phyloP scores from a whole-genome alignment of 92 coral and sea anemone species.

The Bergia sp. region DNA sequence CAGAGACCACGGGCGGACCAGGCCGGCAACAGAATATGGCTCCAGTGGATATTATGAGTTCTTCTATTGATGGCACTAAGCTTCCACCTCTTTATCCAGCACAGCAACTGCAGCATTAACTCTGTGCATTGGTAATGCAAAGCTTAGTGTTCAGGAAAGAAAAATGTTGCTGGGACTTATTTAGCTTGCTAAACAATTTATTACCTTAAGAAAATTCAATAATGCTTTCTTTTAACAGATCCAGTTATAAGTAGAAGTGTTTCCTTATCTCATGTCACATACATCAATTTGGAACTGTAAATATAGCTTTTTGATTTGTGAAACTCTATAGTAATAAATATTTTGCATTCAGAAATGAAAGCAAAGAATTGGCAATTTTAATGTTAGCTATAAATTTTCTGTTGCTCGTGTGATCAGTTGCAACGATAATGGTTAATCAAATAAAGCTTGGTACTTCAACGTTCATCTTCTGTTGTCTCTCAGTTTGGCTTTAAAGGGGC shows the following conservation, averaged over 20 bases:
- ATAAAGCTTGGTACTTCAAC: neutral
- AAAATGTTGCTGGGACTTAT: no score
- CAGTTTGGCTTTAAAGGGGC: no score
- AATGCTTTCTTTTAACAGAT: no score
- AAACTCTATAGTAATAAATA: neutral
- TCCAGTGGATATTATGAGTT: constrained; percentile 39
- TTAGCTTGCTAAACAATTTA: neutral
- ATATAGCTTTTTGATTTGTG: neutral
- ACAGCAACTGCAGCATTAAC: neutral
- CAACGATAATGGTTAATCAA: no score
- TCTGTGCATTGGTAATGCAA: neutral
- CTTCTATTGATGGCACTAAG: constrained; percentile 8
- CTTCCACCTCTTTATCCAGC: no score
- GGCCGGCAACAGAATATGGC: constrained; percentile 43
- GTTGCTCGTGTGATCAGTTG: neutral
- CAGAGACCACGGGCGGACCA: constrained; percentile 33
- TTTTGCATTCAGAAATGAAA: neutral
- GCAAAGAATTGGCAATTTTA: neutral
- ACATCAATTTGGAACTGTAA: neutral
- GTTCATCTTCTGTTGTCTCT: neutral
- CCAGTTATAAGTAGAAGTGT: no score
- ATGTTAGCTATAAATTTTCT: no score
- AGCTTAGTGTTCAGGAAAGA: neutral
- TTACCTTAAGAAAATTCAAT: no score
- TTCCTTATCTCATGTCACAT: neutral